Base-by-base conservation (phyloP, 2,113 vertebrate species). In the Oriolus oriolus region DNA sequence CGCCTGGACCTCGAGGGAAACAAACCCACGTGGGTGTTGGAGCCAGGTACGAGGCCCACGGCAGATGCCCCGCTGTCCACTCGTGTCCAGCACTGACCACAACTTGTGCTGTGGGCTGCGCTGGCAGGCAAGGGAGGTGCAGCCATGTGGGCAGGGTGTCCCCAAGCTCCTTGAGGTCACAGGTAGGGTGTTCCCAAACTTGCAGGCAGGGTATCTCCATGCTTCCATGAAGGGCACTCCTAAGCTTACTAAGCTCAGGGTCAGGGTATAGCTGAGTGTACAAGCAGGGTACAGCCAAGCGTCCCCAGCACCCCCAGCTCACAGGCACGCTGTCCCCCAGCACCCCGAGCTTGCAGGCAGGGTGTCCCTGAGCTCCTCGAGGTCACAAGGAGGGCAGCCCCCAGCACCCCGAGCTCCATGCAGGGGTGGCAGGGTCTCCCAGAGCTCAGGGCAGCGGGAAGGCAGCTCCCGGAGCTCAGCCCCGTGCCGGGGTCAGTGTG, bases 1-100 rank as follows among this genome's bases (percentile, higher is more conserved):
- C 0, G 0, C 50, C 63, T 6, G 12, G 27, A 90, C 21, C 44
- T 42, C 0, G 0, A 65, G 6, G 15, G 21, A 39, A 75, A 50
- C 39, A 65, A 90, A 76, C 28, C 24, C 83, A 7, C 0, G 0
- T 41, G 17, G 37, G 24, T 60, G 59, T 2, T 5, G 1, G 31
- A 61, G 21, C 49, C 19, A 57, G 33, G 69, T 33, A 59, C 68
- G 14, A 4, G 1, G 22, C 56, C 3, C 3, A 50, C 1, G 8
- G 49, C 37, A 31, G 21, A 13, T 13, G 13, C 23, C 21, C 69
- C 3, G 1, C 78, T 53, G 53, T 47, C 52, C 24, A 49, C 22
- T 69, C 18, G 2, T 2, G 14, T 63, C 35, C 35, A 49, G 8
- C 63, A 49, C 15, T 17, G 41, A 41, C 3, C 35, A 7, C 5